phyloP scores from a whole-genome alignment of 2,888 invertebrate genomes.

The Aradus depressus region DNA sequence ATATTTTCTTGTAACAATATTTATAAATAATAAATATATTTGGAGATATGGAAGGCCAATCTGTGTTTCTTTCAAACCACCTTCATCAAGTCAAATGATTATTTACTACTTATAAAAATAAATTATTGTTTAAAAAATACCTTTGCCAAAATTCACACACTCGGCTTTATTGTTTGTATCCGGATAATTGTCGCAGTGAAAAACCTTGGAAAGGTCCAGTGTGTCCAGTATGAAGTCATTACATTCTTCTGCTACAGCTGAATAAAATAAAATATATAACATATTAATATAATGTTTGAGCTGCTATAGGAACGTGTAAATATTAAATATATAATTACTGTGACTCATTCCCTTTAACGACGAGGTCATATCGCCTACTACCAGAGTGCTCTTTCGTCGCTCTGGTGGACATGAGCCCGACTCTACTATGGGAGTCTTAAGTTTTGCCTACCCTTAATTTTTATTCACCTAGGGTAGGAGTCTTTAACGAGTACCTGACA shows the following conservation, averaged over 20 bases:
- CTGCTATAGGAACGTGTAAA: neutral
- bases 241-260: slow-evolving; percentile 52
- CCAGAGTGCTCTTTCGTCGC: no score
- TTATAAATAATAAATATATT: neutral
- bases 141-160: slow-evolving; percentile 44
- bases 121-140: slow-evolving; percentile 26
- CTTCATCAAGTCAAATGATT: neutral
- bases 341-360: no score
- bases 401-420: no score
- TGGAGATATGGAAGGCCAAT: neutral
- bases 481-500: no score
- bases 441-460: no score
- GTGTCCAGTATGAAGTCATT: slow-evolving; percentile 48
- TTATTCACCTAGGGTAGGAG: no score
- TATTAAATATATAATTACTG: no score
- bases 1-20: no score
- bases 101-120: neutral
- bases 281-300: neutral
- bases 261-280: neutral
- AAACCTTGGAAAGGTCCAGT: slow-evolving; percentile 42
- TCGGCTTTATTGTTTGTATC: slow-evolving; percentile 41
- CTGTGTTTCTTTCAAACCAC: no score
- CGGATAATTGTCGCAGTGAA: slow-evolving; percentile 51
- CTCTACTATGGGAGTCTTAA: no score
- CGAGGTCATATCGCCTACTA: no score